phyloP scores from a whole-genome alignment of 2,797 vertebrate genomes.

The Pseudomugil gertrudae region DNA sequence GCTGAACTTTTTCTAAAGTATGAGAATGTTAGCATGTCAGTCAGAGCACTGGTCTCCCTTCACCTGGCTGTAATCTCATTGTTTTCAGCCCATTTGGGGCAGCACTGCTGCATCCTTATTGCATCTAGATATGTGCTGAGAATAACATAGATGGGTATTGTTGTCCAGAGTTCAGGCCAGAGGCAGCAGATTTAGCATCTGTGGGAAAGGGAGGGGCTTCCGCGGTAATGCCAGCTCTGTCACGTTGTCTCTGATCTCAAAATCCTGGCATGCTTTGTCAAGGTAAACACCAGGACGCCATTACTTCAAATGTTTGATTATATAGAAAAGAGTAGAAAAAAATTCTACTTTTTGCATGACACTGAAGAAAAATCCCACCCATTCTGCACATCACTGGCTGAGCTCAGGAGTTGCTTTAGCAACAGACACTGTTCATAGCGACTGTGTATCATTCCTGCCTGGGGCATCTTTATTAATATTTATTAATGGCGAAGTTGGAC shows the following conservation, averaged over 20 bases:
- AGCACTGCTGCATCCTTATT: background rate
- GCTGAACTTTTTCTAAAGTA: background rate
- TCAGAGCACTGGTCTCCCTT: too few relatives aligned
- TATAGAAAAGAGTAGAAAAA: background rate
- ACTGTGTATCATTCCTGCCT: background rate
- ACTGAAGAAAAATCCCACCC: background rate
- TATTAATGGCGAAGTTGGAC: background rate
- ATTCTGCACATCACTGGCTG: background rate
- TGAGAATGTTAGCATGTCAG: too few relatives aligned
- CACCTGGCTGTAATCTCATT: too few relatives aligned
- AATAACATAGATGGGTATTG: background rate
- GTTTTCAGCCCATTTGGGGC: too few relatives aligned
- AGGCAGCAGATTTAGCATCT: background rate
- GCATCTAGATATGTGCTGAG: background rate
- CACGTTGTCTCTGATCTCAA: background rate
- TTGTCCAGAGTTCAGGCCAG: background rate
- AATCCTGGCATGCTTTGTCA: background rate
- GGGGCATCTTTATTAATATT: background rate
- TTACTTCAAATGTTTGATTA: background rate
- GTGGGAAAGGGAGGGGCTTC: background rate
- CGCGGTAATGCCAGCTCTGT: background rate
- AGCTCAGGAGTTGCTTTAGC: background rate
- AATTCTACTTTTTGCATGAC: background rate
- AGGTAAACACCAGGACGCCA: background rate
- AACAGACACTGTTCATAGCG: background rate